These are phyloP conservation scores for Malurus elegans DNA, from an alignment of 2,113 vertebrate species.

Conservation along the genomic window DNA sequence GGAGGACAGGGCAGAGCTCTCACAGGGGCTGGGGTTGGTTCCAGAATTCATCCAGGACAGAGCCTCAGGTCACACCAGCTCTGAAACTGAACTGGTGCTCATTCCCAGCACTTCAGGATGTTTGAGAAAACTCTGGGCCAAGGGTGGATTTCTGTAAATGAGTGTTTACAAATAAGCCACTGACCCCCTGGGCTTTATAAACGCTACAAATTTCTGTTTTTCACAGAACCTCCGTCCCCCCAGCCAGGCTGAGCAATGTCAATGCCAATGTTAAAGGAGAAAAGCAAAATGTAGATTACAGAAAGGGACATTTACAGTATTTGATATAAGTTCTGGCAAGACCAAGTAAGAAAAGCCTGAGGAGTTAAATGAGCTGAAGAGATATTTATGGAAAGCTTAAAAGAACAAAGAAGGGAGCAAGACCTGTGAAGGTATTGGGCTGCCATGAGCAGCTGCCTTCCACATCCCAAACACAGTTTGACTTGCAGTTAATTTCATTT, in stretches of 20 bases:
- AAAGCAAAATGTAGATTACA: background rate
- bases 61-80: background rate
- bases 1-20: background rate
- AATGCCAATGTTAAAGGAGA: background rate
- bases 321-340: background rate
- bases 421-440: background rate
- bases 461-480: background rate
- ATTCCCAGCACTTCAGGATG: background rate
- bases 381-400: background rate
- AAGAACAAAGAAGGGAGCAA: background rate
- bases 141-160: background rate
- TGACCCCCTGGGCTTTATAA: background rate
- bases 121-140: background rate
- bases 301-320: background rate
- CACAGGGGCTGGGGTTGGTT: background rate
- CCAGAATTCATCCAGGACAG: background rate
- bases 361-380: background rate
- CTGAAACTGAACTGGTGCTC: accelerated
- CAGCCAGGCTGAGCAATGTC: background rate
- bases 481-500: background rate
- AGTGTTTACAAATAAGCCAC: background rate
- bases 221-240: background rate
- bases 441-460: background rate
- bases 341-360: background rate
- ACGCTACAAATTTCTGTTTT: background rate